These are phyloP conservation scores for Lordiphosa collinella DNA, from an alignment of 1,140 invertebrate species.

Conservation along the genomic window DNA sequence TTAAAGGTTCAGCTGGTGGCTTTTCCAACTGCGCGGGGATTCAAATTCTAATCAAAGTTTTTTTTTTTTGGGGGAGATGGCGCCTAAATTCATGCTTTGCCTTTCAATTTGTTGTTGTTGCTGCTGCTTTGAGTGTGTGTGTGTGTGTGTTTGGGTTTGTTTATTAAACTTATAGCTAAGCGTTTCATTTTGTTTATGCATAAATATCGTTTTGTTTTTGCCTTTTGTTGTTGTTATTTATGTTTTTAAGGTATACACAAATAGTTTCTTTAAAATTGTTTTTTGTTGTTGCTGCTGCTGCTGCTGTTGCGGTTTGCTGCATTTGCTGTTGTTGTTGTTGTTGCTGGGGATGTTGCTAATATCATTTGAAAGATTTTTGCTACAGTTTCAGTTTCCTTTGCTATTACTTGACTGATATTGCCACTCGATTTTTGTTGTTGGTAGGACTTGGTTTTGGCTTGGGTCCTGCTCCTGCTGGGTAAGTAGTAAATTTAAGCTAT, in stretches of 20 bases:
- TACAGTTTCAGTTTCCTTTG: constrained; percentile 38
- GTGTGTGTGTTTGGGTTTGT: constrained; percentile 40
- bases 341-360: constrained; percentile 50
- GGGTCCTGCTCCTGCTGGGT: constrained; percentile 12
- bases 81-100: constrained; percentile 71
- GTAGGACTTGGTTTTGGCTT: neutral
- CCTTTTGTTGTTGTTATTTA: constrained; percentile 34
- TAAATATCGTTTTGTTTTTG: constrained; percentile 60
- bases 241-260: constrained; percentile 67
- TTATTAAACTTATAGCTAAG: constrained; percentile 74
- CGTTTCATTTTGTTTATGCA: constrained; percentile 73
- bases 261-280: constrained; percentile 57
- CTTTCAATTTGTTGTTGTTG: constrained; percentile 39
- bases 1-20: too few relatives aligned
- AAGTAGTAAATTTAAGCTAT: constrained; percentile 70
- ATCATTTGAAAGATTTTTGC: constrained; percentile 51
- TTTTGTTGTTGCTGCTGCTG: constrained; percentile 24
- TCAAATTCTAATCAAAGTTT: constrained; percentile 18
- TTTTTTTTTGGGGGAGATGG: constrained; percentile 29
- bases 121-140: constrained; percentile 19
- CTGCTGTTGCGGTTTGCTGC: constrained; percentile 26
- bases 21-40: too few relatives aligned
- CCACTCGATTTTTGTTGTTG: constrained; percentile 32
- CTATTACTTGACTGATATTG: constrained; percentile 70
- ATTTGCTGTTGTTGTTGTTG: constrained; percentile 25